Conservation (phyloP, 1,140 invertebrate genomes). For the Bombus vancouverensis region DNA sequence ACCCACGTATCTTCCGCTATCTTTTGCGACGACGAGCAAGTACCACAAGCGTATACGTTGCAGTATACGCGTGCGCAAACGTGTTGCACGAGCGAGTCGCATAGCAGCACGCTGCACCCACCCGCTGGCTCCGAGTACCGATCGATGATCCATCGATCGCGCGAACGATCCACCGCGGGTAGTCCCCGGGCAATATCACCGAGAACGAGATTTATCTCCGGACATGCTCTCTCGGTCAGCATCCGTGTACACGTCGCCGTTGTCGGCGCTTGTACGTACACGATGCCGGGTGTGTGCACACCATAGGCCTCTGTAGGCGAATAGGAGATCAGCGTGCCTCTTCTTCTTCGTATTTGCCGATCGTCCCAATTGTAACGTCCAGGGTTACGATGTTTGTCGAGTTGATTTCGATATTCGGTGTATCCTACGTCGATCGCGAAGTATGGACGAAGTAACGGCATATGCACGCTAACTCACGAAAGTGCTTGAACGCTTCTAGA, state of each 20-base stretch:
- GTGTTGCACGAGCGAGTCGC: slow-evolving; percentile 21
- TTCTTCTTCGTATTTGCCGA: background rate
- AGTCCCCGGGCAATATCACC: slow-evolving; percentile 55
- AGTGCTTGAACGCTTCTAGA: too few species aligned
- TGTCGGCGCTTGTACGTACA: slow-evolving; percentile 52
- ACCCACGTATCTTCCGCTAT: too few species aligned
- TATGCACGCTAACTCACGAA: too few species aligned
- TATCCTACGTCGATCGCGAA: background rate
- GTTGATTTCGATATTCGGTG: background rate
- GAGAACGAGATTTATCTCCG: slow-evolving; percentile 57
- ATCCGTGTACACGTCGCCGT: slow-evolving; percentile 51
- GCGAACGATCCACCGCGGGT: slow-evolving; percentile 66
- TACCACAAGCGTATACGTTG: background rate
- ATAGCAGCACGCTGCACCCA: slow-evolving; percentile 49
- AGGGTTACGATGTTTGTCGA: background rate
- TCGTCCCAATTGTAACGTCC: slow-evolving; percentile 17
- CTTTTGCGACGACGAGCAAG: background rate
- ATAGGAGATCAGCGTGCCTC: background rate
- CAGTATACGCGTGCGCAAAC: background rate
- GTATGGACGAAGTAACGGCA: too few species aligned
- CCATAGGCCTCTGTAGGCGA: background rate
- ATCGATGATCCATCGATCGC: slow-evolving; percentile 70
- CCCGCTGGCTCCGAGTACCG: slow-evolving; percentile 55
- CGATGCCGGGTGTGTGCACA: background rate
- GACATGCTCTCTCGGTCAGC: slow-evolving; percentile 55